Base-by-base conservation (phyloP, 2,113 vertebrate genomes). In the Puntigrus tetrazona region DNA sequence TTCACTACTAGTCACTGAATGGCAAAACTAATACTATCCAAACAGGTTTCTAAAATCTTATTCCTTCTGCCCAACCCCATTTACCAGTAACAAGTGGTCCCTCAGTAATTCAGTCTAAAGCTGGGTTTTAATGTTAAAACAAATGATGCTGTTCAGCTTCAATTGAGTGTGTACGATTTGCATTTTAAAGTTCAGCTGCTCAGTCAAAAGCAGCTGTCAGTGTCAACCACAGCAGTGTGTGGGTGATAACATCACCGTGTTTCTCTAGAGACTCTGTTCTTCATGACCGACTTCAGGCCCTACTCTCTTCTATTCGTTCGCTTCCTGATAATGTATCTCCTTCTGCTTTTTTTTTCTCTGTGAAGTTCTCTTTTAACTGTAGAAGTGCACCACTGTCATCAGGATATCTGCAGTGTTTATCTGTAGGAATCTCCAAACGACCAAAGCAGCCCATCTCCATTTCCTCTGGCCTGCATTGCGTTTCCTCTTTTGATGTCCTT, bases 181-280 rank as follows among this genome's bases (percentile, higher is more conserved):
- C 31, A 38, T 63, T 18, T 43, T 27, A 29, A 25, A 47, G 9
- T 20, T 6, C 78, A 80, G 59, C 9, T 80, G 59, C 38, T 47
- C 41, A 31, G 36, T 45, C 57, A 79, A 13, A 63, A 29, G 78
- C 78, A 67, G 38, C 59, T 80, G 78, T 31, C 61, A 47, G 78
- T 80, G 57, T 65, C 1, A 45, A 36, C 36, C 67, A 22, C 34
- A 70, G 67, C 25, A 31, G 25, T 31, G 3, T 57, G 50, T 38
- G 55, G 9, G n/a, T 61, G 36, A 38, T 57, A 77, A 57, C 47
- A 7, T 55, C 43, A 34, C 22, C 6, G 22, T 3, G 34, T 61
- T 11, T 43, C 77, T 43, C 22, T 9, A 43, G 36, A 27, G 55
- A 61, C 36, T 10, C 25, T 61, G 55, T 78, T 61, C 16, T 52